Evolutionary conservation across 2,888 invertebrate genomes (phyloP), one percentile per base, ranked within the genome.

Genomic region (Cheilosia urbana): DNA sequence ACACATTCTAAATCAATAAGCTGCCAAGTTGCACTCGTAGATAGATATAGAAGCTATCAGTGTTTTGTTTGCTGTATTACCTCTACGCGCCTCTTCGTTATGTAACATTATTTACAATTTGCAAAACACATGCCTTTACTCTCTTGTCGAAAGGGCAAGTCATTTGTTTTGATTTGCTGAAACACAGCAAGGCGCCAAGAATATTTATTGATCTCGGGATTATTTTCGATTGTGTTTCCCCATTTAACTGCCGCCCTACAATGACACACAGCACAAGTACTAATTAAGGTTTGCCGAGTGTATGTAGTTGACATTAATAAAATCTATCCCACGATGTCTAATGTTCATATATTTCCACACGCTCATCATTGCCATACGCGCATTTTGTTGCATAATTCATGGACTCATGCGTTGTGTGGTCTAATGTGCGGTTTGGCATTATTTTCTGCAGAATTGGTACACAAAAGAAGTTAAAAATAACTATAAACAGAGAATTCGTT

Each of bases 361-460:
- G 13, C 37, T 11, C 13, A 37, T 3, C 30, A 30, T 7, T 30
- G 30, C 30, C 30, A 37, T 3, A 3, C 37, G 0, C 37, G 51
- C 49, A 63, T 47, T 37, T 40, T 51, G n/a, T 62, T 62, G 34
- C 37, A 5, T 47, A 3, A 47, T 17, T 47, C 9, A 34, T 49
- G 75, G 30, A 30, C 30, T 30, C 30, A 9, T 37, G 63, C 49
- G 40, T 57, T 30, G 34, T 30, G 30, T 27, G 30, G 7, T 30
- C 7, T 30, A 7, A 7, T 30, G 30, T 55, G 57, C 9, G 7
- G 34, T 65, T 47, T 55, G 15, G 24, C 57, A 47, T 57, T 57
- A 15, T 47, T 66, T 49, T 57, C 19, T 47, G 40, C 65, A 58
- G 66, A 73, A 55, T 55, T 63, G 47, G 47, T 45, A 75, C 65